Conservation (phyloP, 2,888 invertebrate species). For the Eupsilia transversa region DNA sequence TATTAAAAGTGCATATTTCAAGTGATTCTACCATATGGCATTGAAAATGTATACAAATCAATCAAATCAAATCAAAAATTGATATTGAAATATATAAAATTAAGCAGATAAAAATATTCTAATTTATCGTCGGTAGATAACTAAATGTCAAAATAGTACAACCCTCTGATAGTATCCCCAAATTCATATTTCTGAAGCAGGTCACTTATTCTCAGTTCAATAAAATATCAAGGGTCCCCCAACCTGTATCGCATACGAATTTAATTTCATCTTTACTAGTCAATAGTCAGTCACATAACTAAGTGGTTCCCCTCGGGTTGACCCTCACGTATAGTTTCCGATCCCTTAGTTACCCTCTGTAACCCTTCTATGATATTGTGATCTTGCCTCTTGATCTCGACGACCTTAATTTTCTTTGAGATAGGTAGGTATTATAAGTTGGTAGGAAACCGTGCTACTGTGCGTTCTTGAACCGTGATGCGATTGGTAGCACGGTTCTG, state of each 20-base stretch:
- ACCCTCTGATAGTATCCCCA: neutral
- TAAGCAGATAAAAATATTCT: no score
- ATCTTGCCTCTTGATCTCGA: slow-evolving; percentile 32
- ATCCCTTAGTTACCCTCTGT: slow-evolving; percentile 21
- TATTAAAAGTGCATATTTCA: no score
- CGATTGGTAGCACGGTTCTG: no score
- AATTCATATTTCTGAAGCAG: slow-evolving; percentile 28
- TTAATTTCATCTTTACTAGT: slow-evolving; percentile 11
- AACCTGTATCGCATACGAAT: slow-evolving; percentile 23
- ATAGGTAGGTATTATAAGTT: neutral
- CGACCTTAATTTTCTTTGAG: slow-evolving; percentile 42
- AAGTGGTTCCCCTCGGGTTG: slow-evolving; percentile 18
- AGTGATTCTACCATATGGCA: no score
- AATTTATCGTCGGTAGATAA: no score
- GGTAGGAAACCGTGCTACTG: neutral
- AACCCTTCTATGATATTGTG: slow-evolving; percentile 21
- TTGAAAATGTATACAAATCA: no score
- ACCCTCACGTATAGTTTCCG: slow-evolving; percentile 45
- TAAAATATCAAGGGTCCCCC: neutral
- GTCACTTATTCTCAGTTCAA: neutral
- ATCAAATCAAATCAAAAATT: no score
- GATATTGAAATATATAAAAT: no score
- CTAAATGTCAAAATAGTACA: neutral
- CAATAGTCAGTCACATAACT: slow-evolving; percentile 2
- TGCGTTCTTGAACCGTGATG: no score